Evolutionary conservation across 2,113 vertebrate species (phyloP).

Genomic region (Anhinga rufa): DNA sequence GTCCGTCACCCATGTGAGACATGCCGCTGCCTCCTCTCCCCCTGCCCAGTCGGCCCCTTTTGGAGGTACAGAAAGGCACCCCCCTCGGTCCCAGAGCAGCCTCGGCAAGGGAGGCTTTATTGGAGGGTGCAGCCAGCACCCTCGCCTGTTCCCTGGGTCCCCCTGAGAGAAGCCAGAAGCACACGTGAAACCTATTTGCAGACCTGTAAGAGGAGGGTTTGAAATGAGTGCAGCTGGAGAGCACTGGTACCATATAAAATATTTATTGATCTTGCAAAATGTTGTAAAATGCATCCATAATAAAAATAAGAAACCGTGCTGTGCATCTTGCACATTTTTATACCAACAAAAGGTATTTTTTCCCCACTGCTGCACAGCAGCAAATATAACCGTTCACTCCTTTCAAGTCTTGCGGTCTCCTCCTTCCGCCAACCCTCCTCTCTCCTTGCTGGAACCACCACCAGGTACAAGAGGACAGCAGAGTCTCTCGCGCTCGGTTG

Average conservation of each 20-base stretch:
- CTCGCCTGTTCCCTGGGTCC: neutral
- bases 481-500: neutral
- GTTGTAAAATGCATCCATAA: conserved; percentile 34
- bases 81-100: neutral
- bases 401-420: neutral
- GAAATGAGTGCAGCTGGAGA: neutral
- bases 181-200: fast-evolving
- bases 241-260: conserved; percentile 56
- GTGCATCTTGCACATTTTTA: conserved; percentile 6
- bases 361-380: conserved; percentile 74
- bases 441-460: neutral
- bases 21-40: neutral
- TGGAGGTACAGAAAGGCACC: neutral
- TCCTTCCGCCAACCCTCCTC: neutral
- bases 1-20: neutral
- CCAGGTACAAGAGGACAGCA: neutral
- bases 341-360: conserved; percentile 57
- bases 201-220: neutral
- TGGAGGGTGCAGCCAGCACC: too few species aligned
- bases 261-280: conserved; percentile 76
- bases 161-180: neutral
- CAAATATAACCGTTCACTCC: conserved; percentile 42
- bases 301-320: conserved; percentile 57
- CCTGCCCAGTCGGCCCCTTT: too few species aligned
- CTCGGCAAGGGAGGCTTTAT: fast-evolving